Base-by-base conservation (phyloP, 2,888 invertebrate genomes). In the Lottia gigantea region DNA sequence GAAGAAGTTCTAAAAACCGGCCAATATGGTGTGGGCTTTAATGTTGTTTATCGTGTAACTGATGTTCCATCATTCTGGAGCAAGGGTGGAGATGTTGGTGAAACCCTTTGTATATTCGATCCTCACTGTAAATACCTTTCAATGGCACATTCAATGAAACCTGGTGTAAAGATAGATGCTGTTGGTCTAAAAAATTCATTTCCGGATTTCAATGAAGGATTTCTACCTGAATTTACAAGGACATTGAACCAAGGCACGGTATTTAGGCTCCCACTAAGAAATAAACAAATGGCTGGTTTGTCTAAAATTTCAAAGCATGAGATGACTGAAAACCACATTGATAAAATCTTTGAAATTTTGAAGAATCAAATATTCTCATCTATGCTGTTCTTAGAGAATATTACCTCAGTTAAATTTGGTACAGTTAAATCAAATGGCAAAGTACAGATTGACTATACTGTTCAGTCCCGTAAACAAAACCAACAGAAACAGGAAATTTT, bases 101-200 rank as follows among this genome's bases (percentile, higher is more conserved):
- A 85, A 72, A 80, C 78, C 12, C 66, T 86, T 14, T 85, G 85
- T 71, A 68, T 85, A 14, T 81, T 87, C 73, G 86, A 87, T 73
- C 86, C 86, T 3, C 77, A 84, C 66, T 81, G 80, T 46, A 76
- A 74, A 61, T 82, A 82, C 73, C 76, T 84, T 7, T 83, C 82
- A 3, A 76, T 75, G 1, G 74, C 76, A 16, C 68, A 63, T 1
- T 47, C n/a, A 19, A 67, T 69, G 55, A 68, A 65, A 45, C 79
- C 79, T 19, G 80, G 80, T 26, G 74, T 70, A 25, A 67, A 74
- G 61, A 72, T 67, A 49, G n/a, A 15, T 1, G 49, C 31, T 61
- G 16, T 26, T 3, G 23, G 19, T 7, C 19, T 66, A 23, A 31
- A 26, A 19, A 15, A 69, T 25, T 15, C 14, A 23, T 72, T 47